Evolutionary conservation across 2,888 invertebrate species (phyloP).

Genomic region (Tillus elongatus): DNA sequence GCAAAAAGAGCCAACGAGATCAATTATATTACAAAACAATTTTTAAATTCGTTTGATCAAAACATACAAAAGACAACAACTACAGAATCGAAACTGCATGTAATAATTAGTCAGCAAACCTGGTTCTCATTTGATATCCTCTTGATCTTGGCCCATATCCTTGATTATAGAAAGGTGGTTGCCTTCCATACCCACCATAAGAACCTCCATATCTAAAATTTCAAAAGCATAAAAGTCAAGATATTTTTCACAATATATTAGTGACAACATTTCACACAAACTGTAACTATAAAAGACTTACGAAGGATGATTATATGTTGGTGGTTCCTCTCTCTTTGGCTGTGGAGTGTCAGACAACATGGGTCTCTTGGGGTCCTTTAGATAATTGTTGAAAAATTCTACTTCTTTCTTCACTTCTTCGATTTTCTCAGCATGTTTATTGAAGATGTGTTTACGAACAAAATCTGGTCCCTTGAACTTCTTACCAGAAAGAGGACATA

Average conservation of each 20-base stretch:
- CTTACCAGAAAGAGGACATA: slow-evolving; percentile 96
- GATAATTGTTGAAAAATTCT: slow-evolving; percentile 94
- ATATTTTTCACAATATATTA: not conserved
- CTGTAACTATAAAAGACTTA: slow-evolving; percentile 30
- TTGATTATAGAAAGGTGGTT: slow-evolving; percentile 47
- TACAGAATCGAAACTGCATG: not conserved
- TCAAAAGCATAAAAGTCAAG: slow-evolving; percentile 7
- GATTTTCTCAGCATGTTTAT: slow-evolving; percentile 94
- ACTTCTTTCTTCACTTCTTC: slow-evolving; percentile 96
- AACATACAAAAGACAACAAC: not conserved
- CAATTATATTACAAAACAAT: no score
- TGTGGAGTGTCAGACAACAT: slow-evolving; percentile 70
- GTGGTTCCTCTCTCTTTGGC: slow-evolving; percentile 43
- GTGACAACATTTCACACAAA: no score
- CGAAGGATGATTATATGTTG: slow-evolving; percentile 41
- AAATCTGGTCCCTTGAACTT: slow-evolving; percentile 99
- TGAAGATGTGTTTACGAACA: slow-evolving; percentile 95
- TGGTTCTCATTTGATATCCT: slow-evolving; percentile 34
- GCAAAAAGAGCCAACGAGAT: slow-evolving; percentile 47
- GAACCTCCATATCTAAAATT: slow-evolving; percentile 17
- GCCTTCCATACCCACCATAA: slow-evolving; percentile 39
- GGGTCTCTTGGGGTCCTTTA: slow-evolving; percentile 87
- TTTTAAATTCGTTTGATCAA: slow-evolving; percentile 3
- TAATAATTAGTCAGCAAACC: slow-evolving; percentile 21
- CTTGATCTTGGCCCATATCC: slow-evolving; percentile 35